phyloP scores from a whole-genome alignment of 2,888 invertebrate species.

The Platycnemis pennipes region DNA sequence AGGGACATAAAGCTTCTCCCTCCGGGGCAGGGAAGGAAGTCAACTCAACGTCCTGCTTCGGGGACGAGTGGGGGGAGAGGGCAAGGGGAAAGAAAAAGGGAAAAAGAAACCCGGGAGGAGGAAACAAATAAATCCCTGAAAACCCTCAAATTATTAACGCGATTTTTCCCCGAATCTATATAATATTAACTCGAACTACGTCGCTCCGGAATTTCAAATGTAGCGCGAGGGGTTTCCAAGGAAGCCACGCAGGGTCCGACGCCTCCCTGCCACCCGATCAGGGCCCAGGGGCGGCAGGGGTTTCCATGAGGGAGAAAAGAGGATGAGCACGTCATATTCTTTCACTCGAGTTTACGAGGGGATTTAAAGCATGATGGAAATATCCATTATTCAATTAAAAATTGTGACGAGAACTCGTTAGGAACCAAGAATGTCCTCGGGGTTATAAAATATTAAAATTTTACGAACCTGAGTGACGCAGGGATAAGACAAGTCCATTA shows the following conservation, averaged over 20 bases:
- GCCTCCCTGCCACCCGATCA: not conserved
- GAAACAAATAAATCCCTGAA: constrained; percentile 25
- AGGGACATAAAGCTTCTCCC: too few species aligned
- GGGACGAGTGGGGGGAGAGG: not conserved
- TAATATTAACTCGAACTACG: constrained; percentile 16
- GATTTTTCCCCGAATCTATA: not conserved
- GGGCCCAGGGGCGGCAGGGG: not conserved
- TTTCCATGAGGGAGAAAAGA: too few species aligned
- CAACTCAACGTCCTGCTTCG: not conserved
- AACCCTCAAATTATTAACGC: not conserved
- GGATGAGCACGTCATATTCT: not conserved
- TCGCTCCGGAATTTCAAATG: constrained; percentile 1
- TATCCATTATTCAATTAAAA: constrained; percentile 24
- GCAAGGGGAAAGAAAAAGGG: not conserved
- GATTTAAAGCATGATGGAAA: not conserved
- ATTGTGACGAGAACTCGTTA: not conserved
- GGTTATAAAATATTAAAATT: not conserved
- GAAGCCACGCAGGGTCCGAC: not conserved
- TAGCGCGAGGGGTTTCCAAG: not conserved
- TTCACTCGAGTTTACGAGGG: not conserved
- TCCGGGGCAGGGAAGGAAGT: not conserved
- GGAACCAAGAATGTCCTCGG: not conserved
- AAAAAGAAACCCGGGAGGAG: not conserved
- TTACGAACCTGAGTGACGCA: not conserved
- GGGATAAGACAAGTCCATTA: not conserved